Evolutionary conservation across 2,888 invertebrate genomes (phyloP), one percentile per base, ranked within the genome.

Genomic region (Magallana nippona): DNA sequence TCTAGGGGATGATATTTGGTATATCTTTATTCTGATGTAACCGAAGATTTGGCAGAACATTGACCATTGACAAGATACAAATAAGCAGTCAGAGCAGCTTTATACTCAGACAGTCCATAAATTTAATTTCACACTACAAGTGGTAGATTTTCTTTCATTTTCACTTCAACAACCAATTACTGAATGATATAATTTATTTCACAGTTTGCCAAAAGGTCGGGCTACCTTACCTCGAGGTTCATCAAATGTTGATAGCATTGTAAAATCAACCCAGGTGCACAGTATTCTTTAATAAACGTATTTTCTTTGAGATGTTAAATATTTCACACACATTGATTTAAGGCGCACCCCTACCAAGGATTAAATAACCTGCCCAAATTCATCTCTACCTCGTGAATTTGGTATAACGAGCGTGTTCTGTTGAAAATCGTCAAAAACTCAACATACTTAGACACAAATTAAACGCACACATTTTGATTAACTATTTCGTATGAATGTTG

Each of bases 141-240:
- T 71, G 71, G 22, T 71, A 71, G 71, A 32, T 71, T 71, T 13
- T 71, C 22, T 71, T 71, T 71, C 71, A 71, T 71, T 71, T 71
- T 71, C 71, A 71, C 71, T 71, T 71, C 71, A 71, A 71, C 71
- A 71, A 71, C 71, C 71, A 71, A 71, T 71, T 71, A 22, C 71
- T 1, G 27, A 71, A 71, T 71, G 71, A 71, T 71, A 27, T 71
- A 27, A 71, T 32, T 71, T 71, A 71, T 71, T 32, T 71, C 71
- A 27, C 13, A 71, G 32, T 32, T 22, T 15, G 71, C 13, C 15
- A 15, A 15, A 71, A 27, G 27, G 22, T 27, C 27, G 32, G 60
- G 1, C 22, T 71, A 71, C 32, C 71, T 71, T 71, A 27, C 13
- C 22, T 13, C 32, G 10, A 22, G 19, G 71, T 71, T 27, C 71